Conservation (phyloP, 1,140 invertebrate species). For the Drosophila melanica region DNA sequence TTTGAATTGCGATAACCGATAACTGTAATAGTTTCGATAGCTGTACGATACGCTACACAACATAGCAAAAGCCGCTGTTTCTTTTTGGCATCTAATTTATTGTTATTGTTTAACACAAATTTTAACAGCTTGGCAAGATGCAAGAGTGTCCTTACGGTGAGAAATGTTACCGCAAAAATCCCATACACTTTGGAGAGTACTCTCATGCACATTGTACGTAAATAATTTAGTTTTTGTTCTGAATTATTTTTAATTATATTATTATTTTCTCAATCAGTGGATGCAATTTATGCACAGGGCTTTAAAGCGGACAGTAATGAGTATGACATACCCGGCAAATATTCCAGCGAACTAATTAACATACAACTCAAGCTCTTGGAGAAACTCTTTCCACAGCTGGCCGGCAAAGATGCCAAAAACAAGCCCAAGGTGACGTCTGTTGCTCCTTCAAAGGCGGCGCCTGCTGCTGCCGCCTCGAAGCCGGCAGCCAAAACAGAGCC, state of each 20-base stretch:
- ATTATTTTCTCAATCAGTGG: slow-evolving; percentile 84
- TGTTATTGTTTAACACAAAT: not conserved
- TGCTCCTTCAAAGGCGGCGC: slow-evolving; percentile 11
- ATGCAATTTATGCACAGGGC: slow-evolving; percentile 84
- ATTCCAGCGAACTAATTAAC: slow-evolving; percentile 83
- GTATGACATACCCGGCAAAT: slow-evolving; percentile 84
- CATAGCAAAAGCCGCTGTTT: slow-evolving; percentile 14
- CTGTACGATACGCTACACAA: too few species aligned
- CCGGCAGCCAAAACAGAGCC: slow-evolving; percentile 9
- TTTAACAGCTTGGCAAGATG: slow-evolving; percentile 40
- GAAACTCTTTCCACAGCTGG: slow-evolving; percentile 58
- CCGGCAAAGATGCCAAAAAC: slow-evolving; percentile 7
- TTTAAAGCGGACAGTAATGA: slow-evolving; percentile 72
- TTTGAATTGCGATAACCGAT: not conserved
- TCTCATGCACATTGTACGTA: slow-evolving; percentile 90
- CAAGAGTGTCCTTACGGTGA: slow-evolving; percentile 87
- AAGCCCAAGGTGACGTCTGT: not conserved
- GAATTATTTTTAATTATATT: not conserved
- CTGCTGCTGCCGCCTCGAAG: slow-evolving; percentile 4
- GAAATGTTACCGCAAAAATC: slow-evolving; percentile 92
- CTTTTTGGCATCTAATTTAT: slow-evolving; percentile 5
- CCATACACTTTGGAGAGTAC: slow-evolving; percentile 91
- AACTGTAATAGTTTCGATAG: not conserved
- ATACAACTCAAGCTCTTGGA: slow-evolving; percentile 85
- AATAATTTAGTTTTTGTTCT: slow-evolving; percentile 1